Percentiles rank a stretch among this genome's conserved stretches.
These are phyloP conservation scores for Geococcyx californianus DNA, from an alignment of 2,113 vertebrate species.

Conservation along the genomic window DNA sequence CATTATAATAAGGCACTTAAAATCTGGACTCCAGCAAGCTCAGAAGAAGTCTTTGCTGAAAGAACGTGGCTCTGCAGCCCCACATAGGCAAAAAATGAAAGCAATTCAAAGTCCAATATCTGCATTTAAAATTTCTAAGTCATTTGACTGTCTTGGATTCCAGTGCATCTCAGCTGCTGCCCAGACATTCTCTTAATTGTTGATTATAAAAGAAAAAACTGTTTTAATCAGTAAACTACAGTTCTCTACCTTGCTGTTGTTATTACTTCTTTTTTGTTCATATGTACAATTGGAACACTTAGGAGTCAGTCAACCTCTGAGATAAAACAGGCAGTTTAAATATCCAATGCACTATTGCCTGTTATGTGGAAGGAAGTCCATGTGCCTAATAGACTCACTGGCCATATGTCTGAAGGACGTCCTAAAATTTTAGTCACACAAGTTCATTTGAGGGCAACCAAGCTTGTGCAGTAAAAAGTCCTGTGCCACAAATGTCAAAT, in stretches of 20 bases:
- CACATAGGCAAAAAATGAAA: neutral
- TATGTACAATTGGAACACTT: neutral
- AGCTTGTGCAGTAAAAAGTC: neutral
- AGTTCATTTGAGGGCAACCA: slow-evolving; percentile 36
- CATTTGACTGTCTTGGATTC: neutral
- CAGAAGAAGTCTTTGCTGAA: neutral
- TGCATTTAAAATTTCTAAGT: neutral
- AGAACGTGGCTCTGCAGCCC: neutral
- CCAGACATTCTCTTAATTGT: neutral
- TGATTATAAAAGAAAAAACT: neutral
- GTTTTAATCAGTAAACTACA: neutral
- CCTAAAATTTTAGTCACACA: neutral
- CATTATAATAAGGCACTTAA: neutral
- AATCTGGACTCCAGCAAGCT: neutral
- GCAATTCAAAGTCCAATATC: neutral
- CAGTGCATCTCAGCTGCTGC: neutral
- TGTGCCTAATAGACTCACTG: neutral
- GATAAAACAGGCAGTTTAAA: neutral
- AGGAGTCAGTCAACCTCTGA: neutral
- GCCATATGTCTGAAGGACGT: neutral
- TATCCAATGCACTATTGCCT: neutral
- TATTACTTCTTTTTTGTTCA: neutral
- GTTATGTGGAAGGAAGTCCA: neutral
- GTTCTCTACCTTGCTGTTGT: neutral
- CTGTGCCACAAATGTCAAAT: neutral